phyloP scores from a whole-genome alignment of 2,113 vertebrate genomes.

The Petromus typicus region DNA sequence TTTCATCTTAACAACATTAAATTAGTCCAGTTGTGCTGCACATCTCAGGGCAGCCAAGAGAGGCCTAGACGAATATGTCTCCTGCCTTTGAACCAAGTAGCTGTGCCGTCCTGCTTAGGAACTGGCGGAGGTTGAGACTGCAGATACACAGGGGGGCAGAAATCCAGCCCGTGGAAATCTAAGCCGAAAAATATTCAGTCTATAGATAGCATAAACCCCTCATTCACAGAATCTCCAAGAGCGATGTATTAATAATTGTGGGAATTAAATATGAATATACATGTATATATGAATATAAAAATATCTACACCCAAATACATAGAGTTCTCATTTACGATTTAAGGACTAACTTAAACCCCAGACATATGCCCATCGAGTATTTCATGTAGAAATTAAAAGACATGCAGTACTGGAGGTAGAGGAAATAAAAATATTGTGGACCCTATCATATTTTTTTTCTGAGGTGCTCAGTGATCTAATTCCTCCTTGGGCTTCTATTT shows the following conservation, averaged over 20 bases:
- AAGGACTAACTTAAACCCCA: background rate
- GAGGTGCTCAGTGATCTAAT: background rate
- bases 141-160: background rate
- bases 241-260: background rate
- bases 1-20: slow-evolving; percentile 14
- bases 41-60: background rate
- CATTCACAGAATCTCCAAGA: background rate
- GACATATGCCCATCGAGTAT: background rate
- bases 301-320: background rate
- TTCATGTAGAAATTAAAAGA: background rate
- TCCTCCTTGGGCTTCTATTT: background rate
- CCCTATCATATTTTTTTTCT: background rate
- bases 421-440: background rate
- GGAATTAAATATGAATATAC: background rate
- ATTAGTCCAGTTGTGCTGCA: background rate
- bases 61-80: background rate
- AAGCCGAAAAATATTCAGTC: background rate
- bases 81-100: background rate
- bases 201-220: background rate
- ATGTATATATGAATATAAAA: background rate
- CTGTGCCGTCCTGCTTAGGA: background rate
- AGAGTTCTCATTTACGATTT: background rate
- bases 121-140: background rate
- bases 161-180: background rate
- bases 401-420: background rate